Percentiles rank a stretch among this genome's conserved stretches.
Evolutionary conservation across 1,140 invertebrate species (phyloP).

Genomic region (Schlechtendalia chinensis): DNA sequence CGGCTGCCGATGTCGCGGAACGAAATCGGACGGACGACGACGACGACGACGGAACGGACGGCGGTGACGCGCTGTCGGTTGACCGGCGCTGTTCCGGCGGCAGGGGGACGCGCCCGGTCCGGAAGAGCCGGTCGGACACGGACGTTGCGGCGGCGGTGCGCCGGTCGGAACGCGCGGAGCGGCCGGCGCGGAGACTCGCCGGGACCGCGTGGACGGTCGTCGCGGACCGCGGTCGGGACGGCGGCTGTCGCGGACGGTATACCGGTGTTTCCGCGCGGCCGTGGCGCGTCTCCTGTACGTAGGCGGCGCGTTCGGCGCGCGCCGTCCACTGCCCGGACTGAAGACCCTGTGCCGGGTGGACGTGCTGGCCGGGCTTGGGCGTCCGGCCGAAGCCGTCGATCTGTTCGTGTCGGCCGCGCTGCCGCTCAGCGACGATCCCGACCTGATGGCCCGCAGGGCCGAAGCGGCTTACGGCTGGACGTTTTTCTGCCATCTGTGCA

Average conservation of each 20-base stretch:
- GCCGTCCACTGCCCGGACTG: not conserved
- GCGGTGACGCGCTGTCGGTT: too few species aligned
- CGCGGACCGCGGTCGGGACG: not conserved
- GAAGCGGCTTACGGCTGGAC: slow-evolving; percentile 37
- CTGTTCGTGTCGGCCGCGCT: slow-evolving; percentile 9
- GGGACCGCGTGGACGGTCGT: not conserved
- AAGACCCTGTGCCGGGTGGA: slow-evolving; percentile 21
- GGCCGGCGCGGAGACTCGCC: not conserved
- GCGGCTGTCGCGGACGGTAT: not conserved
- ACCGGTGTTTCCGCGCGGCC: not conserved
- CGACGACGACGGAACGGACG: not conserved
- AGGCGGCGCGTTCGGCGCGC: not conserved
- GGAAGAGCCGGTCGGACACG: slow-evolving; percentile 17
- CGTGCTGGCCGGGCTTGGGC: not conserved
- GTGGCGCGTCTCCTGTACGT: slow-evolving; percentile 26
- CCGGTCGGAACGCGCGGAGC: not conserved
- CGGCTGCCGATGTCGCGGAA: too few species aligned
- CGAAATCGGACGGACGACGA: not conserved
- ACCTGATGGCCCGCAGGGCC: slow-evolving; percentile 10
- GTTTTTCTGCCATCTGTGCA: slow-evolving; percentile 40
- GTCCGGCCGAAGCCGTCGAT: slow-evolving; percentile 30
- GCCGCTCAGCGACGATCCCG: not conserved
- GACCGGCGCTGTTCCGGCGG: too few species aligned
- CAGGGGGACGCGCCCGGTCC: not conserved
- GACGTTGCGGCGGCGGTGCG: not conserved